These are phyloP conservation scores for Phrynosoma blainvillii DNA, from an alignment of 2,113 vertebrate genomes.

Conservation along the genomic window DNA sequence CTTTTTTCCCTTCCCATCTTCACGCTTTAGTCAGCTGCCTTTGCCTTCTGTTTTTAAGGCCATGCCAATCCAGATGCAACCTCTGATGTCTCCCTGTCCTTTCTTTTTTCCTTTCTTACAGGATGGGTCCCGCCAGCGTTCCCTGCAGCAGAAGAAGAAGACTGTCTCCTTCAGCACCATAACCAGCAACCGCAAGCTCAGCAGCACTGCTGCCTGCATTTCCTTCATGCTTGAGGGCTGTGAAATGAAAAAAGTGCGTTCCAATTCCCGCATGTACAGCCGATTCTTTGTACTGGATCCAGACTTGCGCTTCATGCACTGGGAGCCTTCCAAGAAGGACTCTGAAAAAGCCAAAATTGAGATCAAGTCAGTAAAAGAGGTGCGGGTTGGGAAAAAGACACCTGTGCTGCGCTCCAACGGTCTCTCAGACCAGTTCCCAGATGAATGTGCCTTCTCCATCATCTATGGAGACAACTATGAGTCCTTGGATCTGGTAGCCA, in stretches of 20 bases:
- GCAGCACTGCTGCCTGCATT: conserved; percentile 92
- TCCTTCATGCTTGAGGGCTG: conserved; percentile 95
- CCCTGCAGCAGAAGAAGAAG: conserved; percentile 77
- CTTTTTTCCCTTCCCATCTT: background rate
- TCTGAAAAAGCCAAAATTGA: conserved; percentile 92
- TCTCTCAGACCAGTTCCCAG: conserved; percentile 90
- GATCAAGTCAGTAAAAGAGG: conserved; percentile 92
- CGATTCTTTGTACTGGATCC: conserved; percentile 91
- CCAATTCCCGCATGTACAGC: conserved; percentile 94
- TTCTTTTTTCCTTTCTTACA: conserved; percentile 62
- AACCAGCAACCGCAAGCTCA: conserved; percentile 91
- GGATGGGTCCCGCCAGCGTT: conserved; percentile 88
- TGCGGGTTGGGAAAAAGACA: conserved; percentile 91
- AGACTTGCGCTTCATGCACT: conserved; percentile 88
- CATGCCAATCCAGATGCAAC: background rate
- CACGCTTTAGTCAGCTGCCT: background rate
- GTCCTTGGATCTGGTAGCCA: conserved; percentile 90
- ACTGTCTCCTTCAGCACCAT: conserved; percentile 94
- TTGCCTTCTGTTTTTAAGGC: background rate
- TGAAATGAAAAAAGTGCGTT: conserved; percentile 93
- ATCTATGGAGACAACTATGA: conserved; percentile 95
- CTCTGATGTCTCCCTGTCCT: background rate
- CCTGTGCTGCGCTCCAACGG: conserved; percentile 90
- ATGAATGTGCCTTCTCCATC: conserved; percentile 92
- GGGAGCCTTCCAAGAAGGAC: conserved; percentile 95